Evolutionary conservation across 2,797 vertebrate genomes (phyloP), one percentile per base, ranked within the genome.

Genomic region (Astyanax mexicanus): DNA sequence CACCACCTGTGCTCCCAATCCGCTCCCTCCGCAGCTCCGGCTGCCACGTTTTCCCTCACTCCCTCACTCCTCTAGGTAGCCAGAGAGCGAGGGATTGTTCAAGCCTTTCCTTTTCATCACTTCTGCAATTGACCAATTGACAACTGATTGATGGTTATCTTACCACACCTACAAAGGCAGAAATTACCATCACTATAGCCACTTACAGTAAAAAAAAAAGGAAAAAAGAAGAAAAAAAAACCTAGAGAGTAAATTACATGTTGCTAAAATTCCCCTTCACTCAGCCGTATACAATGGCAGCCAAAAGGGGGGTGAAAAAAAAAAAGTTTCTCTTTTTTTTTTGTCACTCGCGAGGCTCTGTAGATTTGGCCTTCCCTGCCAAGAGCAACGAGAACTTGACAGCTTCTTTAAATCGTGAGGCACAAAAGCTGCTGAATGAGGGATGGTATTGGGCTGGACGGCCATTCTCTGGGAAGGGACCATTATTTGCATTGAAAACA

Each of bases 121-220:
- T 94, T 94, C 93, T 93, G 92, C 96, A 97, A 96, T 96, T 96
- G 96, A 96, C 95, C 95, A 97, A 96, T 96, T 97, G 96, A 98
- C 97, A 97, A 94, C 93, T 97, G 97, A 98, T 97, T 98, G 96
- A 98, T 97, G 96, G 95, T 97, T 97, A 97, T 99, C 97, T 98
- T 95, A 95, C 95, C 95, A 94, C 94, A 94, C 93, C 86, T 89
- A 98, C 96, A 98, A 97, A 96, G 93, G 95, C 90, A 91, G 90
- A 91, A 96, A 98, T 98, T 97, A 97, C 95, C 96, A 98, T 98
- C 93, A 96, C 96, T 96, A 98, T 97, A 95, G 96, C 94, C 90
- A 95, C 94, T 95, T 98, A 98, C 96, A 97, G 97, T 98, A 97
- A 95, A 19, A 40, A 38, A 61, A 32, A 32, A 32, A 32, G 32